Percentiles rank a stretch among this genome's conserved stretches.
phyloP scores from a whole-genome alignment of 2,888 invertebrate species.

The Imbricaverruca yamaguchii region DNA sequence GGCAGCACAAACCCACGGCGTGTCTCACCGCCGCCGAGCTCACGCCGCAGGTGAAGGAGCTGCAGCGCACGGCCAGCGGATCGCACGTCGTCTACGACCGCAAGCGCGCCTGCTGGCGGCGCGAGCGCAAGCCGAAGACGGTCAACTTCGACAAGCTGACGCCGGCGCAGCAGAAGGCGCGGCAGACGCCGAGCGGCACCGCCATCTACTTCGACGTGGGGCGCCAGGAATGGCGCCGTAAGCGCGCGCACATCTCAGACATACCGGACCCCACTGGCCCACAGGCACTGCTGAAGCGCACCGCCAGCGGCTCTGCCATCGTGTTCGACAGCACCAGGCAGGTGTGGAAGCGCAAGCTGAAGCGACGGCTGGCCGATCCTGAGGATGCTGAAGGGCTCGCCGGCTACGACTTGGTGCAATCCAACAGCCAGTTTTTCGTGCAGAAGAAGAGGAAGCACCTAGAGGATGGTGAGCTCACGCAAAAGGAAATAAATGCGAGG shows the following conservation, averaged over 20 bases:
- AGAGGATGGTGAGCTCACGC: neutral
- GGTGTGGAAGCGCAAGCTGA: conserved; percentile 4
- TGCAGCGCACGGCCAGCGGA: neutral
- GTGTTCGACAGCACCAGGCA: neutral
- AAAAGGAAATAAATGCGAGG: neutral
- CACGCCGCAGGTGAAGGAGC: neutral
- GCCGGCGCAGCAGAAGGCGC: neutral
- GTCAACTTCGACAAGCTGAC: neutral
- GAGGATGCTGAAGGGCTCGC: too few relatives aligned
- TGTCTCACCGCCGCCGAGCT: neutral
- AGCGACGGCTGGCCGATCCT: neutral
- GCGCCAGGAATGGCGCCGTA: neutral
- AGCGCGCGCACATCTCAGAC: neutral
- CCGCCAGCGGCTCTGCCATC: neutral
- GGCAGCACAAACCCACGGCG: neutral
- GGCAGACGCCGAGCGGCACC: neutral
- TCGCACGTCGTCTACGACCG: neutral
- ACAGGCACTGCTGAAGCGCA: neutral
- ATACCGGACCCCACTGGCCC: neutral
- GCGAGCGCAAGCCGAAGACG: neutral
- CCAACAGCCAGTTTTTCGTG: neutral
- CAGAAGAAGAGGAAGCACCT: conserved; percentile 10
- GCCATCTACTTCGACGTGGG: neutral
- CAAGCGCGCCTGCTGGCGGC: neutral
- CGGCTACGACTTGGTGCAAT: neutral